phyloP scores from a whole-genome alignment of 2,888 invertebrate species.

The Eupithecia subumbrata region DNA sequence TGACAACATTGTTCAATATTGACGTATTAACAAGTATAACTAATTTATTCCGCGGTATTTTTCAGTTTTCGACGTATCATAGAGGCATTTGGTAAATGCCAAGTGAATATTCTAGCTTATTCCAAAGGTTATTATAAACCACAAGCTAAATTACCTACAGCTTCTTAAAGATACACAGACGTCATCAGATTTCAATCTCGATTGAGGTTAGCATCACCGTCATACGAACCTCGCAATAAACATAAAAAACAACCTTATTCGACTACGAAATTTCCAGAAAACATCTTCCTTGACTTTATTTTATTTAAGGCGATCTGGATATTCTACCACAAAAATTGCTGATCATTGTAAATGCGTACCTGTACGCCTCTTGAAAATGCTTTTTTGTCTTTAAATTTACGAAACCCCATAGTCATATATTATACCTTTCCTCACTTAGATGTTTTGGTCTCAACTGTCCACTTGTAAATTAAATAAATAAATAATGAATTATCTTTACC shows the following conservation, averaged over 20 bases:
- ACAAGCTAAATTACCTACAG: background rate
- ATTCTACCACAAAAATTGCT: background rate
- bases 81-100: background rate
- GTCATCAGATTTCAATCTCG: conserved; percentile 18
- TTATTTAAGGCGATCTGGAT: background rate
- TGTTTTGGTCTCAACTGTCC: background rate
- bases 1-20: background rate
- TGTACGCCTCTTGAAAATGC: background rate
- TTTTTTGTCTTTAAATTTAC: background rate
- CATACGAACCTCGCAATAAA: background rate
- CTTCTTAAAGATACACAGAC: background rate
- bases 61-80: background rate
- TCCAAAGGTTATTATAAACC: background rate
- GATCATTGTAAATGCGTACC: background rate
- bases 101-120: background rate
- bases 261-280: conserved; percentile 3
- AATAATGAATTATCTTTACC: background rate
- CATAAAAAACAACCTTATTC: background rate
- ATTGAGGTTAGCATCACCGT: conserved; percentile 14
- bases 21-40: background rate
- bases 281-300: background rate
- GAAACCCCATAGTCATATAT: background rate
- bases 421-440: background rate
- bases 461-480: background rate
- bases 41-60: background rate